These are phyloP conservation scores for Myotis pilosus DNA, from an alignment of 2,797 vertebrate genomes.

Conservation along the genomic window DNA sequence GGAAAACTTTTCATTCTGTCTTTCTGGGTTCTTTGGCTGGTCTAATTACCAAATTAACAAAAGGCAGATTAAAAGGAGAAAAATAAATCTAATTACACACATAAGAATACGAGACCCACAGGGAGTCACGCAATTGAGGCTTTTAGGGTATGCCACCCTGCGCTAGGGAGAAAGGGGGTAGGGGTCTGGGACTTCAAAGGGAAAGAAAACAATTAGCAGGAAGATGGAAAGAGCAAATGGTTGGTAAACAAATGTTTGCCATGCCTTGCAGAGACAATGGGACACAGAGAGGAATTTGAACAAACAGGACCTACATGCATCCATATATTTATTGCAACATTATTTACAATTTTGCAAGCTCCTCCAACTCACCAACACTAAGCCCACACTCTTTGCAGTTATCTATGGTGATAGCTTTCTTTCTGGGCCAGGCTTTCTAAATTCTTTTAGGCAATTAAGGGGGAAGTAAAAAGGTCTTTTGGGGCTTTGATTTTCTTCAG, in stretches of 20 bases:
- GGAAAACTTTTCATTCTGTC: not conserved
- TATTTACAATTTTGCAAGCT: too few species aligned
- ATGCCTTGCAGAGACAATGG: not conserved
- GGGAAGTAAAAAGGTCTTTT: not conserved
- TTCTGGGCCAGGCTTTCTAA: not conserved
- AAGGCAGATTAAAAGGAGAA: not conserved
- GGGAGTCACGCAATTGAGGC: not conserved
- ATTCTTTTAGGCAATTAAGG: not conserved
- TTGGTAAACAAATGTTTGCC: not conserved
- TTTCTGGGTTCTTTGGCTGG: not conserved
- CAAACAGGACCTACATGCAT: too few species aligned
- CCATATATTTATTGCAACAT: too few species aligned
- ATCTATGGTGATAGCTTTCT: not conserved
- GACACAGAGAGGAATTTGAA: not conserved
- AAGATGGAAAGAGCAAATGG: not conserved
- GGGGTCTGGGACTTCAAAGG: not conserved
- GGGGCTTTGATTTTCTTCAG: not conserved
- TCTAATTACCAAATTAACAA: not conserved
- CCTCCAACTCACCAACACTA: not conserved
- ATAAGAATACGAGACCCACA: not conserved
- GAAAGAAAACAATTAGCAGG: not conserved
- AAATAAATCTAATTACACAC: not conserved
- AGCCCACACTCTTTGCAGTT: not conserved
- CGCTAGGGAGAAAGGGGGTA: not conserved
- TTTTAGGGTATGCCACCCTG: not conserved